Percentiles rank a stretch among this genome's conserved stretches.
Conservation (phyloP, 2,113 vertebrate species). For the Zosterops japonicus region DNA sequence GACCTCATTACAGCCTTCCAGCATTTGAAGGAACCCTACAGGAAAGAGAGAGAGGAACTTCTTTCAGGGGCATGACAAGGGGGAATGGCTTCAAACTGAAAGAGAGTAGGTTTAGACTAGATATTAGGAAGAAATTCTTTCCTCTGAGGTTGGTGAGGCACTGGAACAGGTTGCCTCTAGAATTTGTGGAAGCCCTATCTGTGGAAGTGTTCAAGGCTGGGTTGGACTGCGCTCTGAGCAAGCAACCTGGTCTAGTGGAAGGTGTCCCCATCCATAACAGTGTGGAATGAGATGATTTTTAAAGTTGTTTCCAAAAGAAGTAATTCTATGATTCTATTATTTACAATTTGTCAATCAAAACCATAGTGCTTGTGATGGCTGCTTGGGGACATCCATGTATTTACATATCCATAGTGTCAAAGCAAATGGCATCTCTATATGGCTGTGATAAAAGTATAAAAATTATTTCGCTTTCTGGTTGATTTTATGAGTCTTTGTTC, state of each 20-base stretch:
- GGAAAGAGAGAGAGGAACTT: background rate
- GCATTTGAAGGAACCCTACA: background rate
- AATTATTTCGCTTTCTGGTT: background rate
- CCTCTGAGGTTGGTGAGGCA: background rate
- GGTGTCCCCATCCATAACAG: background rate
- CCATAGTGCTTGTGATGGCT: background rate
- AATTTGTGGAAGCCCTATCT: background rate
- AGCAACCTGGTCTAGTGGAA: background rate
- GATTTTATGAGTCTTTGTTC: background rate
- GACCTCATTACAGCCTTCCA: background rate
- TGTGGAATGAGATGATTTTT: rapidly evolving
- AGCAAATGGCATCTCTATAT: background rate
- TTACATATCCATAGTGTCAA: background rate
- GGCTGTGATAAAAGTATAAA: background rate
- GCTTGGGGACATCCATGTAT: background rate
- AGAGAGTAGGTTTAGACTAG: background rate
- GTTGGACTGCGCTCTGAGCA: background rate
- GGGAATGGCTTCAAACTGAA: background rate
- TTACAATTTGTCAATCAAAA: background rate
- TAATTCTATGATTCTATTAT: background rate
- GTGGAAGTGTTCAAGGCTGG: background rate
- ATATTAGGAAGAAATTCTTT: background rate
- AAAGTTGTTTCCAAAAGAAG: background rate
- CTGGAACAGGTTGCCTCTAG: background rate
- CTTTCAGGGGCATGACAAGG: background rate